Conservation (phyloP, 2,113 vertebrate species). For the Oxyura jamaicensis region DNA sequence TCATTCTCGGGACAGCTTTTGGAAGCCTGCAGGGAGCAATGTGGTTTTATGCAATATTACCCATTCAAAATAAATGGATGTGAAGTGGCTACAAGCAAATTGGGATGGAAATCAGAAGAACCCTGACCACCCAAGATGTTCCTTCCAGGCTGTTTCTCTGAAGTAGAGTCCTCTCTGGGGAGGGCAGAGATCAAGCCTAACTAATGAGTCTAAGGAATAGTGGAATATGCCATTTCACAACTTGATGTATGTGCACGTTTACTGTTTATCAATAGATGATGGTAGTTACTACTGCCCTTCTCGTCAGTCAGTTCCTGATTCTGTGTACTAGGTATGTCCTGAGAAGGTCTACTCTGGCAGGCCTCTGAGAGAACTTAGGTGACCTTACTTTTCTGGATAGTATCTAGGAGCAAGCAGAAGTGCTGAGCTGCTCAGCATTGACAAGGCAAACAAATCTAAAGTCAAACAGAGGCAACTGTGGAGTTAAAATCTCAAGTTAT, state of each 20-base stretch:
- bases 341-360: not conserved
- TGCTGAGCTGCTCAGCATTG: not conserved
- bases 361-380: not conserved
- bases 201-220: not conserved
- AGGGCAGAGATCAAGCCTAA: not conserved
- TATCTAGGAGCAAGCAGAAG: not conserved
- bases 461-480: not conserved
- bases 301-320: not conserved
- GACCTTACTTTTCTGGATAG: not conserved
- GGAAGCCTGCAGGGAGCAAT: not conserved
- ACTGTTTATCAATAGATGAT: not conserved
- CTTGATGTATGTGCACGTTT: not conserved
- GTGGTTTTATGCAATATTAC: not conserved
- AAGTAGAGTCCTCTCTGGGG: not conserved
- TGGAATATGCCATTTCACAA: not conserved
- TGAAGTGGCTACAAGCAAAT: not conserved
- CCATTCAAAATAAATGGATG: not conserved
- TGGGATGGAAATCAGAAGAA: not conserved
- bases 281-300: not conserved
- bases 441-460: not conserved
- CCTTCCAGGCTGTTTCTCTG: not conserved
- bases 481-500: not conserved
- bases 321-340: not conserved
- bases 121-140: not conserved
- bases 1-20: not conserved